These are phyloP conservation scores for Tenualosa ilisha DNA, from an alignment of 2,797 vertebrate genomes.

Conservation along the genomic window DNA sequence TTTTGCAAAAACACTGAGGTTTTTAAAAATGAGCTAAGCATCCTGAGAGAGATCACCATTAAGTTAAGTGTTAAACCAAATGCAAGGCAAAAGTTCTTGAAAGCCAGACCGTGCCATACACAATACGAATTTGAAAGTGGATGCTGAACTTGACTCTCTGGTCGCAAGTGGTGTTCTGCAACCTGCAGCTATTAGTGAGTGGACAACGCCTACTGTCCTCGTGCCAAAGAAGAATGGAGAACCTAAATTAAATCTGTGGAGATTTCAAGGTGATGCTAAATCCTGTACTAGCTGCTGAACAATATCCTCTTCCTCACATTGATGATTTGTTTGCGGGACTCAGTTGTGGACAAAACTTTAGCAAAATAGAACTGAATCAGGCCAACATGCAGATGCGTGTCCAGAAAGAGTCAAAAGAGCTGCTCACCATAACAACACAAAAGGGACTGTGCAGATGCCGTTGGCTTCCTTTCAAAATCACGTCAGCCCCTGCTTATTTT, in stretches of 20 bases:
- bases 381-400: neutral
- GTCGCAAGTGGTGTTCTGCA: neutral
- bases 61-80: neutral
- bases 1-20: neutral
- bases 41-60: neutral
- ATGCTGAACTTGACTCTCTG: neutral
- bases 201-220: slow-evolving; percentile 26
- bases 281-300: slow-evolving; percentile 27
- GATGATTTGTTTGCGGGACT: neutral
- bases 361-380: neutral
- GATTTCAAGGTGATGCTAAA: slow-evolving; percentile 7
- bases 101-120: slow-evolving; percentile 15
- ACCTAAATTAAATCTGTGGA: neutral
- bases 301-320: slow-evolving; percentile 24
- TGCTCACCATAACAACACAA: neutral
- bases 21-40: neutral
- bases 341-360: neutral
- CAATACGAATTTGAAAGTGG: neutral
- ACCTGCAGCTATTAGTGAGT: neutral
- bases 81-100: neutral
- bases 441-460: too few relatives aligned
- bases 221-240: slow-evolving; percentile 18
- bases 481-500: too few relatives aligned
- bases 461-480: too few relatives aligned
- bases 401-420: neutral